These are phyloP conservation scores for Paguma larvata DNA, from an alignment of 2,797 vertebrate species.

Conservation along the genomic window DNA sequence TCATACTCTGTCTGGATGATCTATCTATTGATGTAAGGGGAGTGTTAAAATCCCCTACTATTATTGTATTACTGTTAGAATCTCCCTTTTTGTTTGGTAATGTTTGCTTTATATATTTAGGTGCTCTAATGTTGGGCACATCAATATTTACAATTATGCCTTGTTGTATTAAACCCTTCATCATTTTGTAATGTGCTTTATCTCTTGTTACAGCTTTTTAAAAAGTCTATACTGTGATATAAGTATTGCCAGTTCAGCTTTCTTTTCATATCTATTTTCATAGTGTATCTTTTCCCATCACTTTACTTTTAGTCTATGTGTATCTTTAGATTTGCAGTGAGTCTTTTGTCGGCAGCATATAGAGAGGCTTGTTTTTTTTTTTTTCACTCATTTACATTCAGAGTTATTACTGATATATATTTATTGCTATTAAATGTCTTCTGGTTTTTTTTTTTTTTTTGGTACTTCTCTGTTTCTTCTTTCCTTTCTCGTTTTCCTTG, in stretches of 20 bases:
- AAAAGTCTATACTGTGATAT: neutral
- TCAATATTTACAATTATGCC: neutral
- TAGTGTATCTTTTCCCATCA: neutral
- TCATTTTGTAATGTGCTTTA: neutral
- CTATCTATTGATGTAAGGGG: neutral
- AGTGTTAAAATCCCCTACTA: neutral
- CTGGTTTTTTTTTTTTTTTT: neutral
- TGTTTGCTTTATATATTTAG: neutral
- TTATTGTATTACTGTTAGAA: neutral
- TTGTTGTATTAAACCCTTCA: neutral
- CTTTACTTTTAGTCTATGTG: neutral
- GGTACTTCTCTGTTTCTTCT: neutral
- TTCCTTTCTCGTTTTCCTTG: neutral
- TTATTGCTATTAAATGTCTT: neutral
- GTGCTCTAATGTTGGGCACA: neutral
- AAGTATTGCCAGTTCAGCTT: neutral
- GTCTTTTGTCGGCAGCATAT: neutral
- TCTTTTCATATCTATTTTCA: neutral
- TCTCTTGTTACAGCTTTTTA: neutral
- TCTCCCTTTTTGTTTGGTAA: neutral
- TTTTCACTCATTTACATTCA: neutral
- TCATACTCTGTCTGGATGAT: neutral
- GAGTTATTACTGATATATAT: neutral
- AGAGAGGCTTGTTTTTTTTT: neutral
- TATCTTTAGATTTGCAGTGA: neutral